Evolutionary conservation across 2,113 vertebrate species (phyloP).

Genomic region (Cyanoliseus patagonus): DNA sequence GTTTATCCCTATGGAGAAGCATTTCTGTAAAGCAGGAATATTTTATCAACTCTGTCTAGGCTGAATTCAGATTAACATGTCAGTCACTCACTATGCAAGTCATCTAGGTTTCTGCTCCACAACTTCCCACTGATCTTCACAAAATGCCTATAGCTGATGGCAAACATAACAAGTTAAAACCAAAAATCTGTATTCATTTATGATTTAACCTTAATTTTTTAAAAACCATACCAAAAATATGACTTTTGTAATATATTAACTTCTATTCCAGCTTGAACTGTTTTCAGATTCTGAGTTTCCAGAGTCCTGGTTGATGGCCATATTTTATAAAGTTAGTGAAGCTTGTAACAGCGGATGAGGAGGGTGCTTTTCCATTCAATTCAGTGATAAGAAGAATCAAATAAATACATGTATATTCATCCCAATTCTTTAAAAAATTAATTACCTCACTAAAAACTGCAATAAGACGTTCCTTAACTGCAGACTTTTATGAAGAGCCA

Average conservation of each 20-base stretch:
- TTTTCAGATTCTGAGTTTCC: not conserved
- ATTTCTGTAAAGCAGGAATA: not conserved
- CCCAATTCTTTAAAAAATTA: not conserved
- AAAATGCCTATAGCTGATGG: not conserved
- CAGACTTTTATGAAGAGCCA: not conserved
- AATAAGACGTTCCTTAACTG: not conserved
- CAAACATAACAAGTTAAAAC: not conserved
- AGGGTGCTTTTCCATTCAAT: not conserved
- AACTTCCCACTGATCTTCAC: not conserved
- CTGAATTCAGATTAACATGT: not conserved
- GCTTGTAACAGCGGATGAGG: not conserved
- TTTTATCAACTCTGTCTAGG: not conserved
- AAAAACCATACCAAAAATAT: not conserved
- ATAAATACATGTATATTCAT: not conserved
- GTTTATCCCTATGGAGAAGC: not conserved
- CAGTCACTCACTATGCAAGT: not conserved
- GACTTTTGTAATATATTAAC: not conserved
- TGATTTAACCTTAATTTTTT: not conserved
- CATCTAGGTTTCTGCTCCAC: not conserved
- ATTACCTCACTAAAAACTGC: not conserved
- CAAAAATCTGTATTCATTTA: not conserved
- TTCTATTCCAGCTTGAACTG: not conserved
- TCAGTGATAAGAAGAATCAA: not conserved
- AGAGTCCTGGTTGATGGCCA: not conserved
- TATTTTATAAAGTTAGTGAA: not conserved